Evolutionary conservation across 2,888 invertebrate species (phyloP), one percentile per base, ranked within the genome.

Genomic region (Apodemia mormo): DNA sequence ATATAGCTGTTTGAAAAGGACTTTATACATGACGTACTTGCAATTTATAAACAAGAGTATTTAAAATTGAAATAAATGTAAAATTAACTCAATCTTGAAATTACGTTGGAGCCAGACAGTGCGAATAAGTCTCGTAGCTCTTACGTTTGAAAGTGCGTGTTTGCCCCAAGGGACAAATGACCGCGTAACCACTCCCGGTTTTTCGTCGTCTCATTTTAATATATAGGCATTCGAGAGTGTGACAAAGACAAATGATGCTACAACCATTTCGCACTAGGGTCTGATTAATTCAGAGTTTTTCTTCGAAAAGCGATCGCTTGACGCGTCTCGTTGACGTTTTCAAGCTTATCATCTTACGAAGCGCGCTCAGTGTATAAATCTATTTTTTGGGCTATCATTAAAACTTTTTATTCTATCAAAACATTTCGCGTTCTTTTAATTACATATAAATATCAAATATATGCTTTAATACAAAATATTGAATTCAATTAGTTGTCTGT

Each of bases 241-340:
- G 88, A 90, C 86, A 86, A 85, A 90, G 89, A 91, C 80, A 81
- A 83, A 89, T 85, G 82, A 82, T 74, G 73, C 79, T 78, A 80
- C 83, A 84, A 84, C 85, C 85, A 88, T 86, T 82, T 85, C 85
- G 84, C 86, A 82, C 83, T 85, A 85, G 84, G 80, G 83, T 80
- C 83, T 89, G 87, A 89, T 91, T 89, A 90, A 90, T 90, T 90
- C 89, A 89, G 85, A 86, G 87, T 88, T 90, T 92, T 91, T 91
- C 86, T 85, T 85, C 87, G 86, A 85, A 89, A 86, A 83, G 82
- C 83, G 84, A 85, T 83, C 85, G 81, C 77, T 79, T 80, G 82
- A 80, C 82, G 84, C 82, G 80, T 82, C 81, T 82, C 78, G 80
- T 82, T 84, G 85, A 87, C 85, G 82, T 86, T 89, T 90, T 88